These are phyloP conservation scores for Pristionchus pacificus DNA, from an alignment of 1,140 invertebrate species.

Conservation along the genomic window DNA sequence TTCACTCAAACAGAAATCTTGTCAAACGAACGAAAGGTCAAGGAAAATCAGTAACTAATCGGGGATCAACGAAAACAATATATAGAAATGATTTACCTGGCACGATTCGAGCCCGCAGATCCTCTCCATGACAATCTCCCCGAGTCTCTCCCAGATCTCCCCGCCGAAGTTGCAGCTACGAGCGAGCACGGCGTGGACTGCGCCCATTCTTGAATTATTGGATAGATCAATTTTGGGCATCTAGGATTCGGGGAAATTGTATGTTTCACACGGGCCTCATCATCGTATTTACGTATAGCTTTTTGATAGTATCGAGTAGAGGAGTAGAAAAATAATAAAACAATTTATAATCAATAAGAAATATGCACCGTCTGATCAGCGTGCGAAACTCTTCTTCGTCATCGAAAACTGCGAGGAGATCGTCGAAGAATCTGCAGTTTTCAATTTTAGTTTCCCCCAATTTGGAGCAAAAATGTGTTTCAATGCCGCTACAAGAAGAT, in stretches of 20 bases:
- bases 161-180: conserved; percentile 41
- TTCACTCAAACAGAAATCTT: too few species aligned
- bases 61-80: background rate
- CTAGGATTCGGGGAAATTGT: background rate
- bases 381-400: conserved; percentile 38
- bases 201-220: conserved; percentile 25
- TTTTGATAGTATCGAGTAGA: too few species aligned
- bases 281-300: too few species aligned
- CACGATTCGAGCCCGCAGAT: conserved; percentile 49
- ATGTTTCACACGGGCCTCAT: background rate
- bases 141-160: conserved; percentile 54
- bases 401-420: conserved; percentile 44
- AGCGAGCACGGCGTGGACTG: conserved; percentile 43
- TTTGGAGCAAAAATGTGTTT: too few species aligned
- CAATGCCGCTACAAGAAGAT: too few species aligned
- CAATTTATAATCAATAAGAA: too few species aligned
- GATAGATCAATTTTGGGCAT: too few species aligned
- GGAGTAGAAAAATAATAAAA: conserved; percentile 31
- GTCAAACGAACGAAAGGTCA: too few species aligned
- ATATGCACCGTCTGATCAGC: conserved; percentile 31
- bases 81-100: conserved; percentile 24
- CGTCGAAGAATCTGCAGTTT: conserved; percentile 51
- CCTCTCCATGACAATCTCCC: conserved; percentile 54
- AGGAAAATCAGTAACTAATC: background rate
- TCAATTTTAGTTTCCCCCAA: too few species aligned